Conservation (phyloP, 1,140 invertebrate genomes). For the Babylonia areolata region DNA sequence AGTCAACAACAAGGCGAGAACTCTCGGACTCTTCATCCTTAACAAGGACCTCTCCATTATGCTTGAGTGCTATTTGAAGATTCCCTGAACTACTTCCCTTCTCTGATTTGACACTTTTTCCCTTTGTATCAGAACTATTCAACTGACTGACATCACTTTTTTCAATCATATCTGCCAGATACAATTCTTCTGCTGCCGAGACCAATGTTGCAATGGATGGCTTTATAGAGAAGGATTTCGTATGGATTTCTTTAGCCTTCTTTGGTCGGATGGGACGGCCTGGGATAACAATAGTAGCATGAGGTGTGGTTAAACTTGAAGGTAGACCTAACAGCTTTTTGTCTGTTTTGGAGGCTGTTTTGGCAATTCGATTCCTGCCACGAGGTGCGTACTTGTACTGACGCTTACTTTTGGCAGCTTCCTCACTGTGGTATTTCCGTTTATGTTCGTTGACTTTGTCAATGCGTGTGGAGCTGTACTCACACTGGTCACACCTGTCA, state of each 20-base stretch:
- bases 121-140: background rate
- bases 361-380: background rate
- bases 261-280: background rate
- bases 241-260: background rate
- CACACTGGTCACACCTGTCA: constrained; percentile 78
- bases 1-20: background rate
- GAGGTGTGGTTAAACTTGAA: background rate
- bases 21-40: background rate
- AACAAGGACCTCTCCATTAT: background rate
- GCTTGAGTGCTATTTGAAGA: background rate
- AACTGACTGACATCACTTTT: background rate
- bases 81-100: background rate
- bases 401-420: background rate
- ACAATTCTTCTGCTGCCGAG: constrained; percentile 14
- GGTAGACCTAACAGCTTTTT: background rate
- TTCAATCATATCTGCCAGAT: background rate
- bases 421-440: constrained; percentile 79
- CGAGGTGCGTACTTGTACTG: constrained; percentile 31
- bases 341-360: background rate
- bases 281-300: background rate
- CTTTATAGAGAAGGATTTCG: background rate
- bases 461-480: constrained; percentile 81
- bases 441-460: constrained; percentile 85
- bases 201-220: constrained; percentile 25
- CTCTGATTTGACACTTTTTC: background rate